phyloP scores from a whole-genome alignment of 2,888 invertebrate species.

The Chrysotoxum bicinctum region DNA sequence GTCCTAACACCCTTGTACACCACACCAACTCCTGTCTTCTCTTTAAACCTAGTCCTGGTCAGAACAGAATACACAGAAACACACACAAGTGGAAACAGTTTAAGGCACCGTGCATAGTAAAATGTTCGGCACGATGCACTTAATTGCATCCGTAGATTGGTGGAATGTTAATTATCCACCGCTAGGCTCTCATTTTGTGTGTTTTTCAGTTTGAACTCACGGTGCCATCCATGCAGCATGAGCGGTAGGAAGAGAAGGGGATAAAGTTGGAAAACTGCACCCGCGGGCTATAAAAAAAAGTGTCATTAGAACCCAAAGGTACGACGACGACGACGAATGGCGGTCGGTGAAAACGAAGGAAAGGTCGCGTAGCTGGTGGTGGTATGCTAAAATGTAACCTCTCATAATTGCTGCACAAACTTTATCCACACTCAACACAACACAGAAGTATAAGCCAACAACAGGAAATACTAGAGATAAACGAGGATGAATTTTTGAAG shows the following conservation, averaged over 20 bases:
- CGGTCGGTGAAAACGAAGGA: background rate
- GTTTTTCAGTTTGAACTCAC: constrained; percentile 1
- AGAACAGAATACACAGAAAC: background rate
- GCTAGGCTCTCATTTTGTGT: constrained; percentile 17
- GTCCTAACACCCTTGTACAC: background rate
- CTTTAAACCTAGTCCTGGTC: background rate
- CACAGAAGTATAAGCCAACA: background rate
- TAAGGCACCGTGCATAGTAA: constrained; percentile 27
- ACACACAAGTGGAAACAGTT: background rate
- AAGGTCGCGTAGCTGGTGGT: background rate
- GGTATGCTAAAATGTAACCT: constrained; percentile 8
- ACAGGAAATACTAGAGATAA: background rate
- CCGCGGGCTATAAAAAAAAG: constrained; percentile 11
- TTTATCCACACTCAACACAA: background rate
- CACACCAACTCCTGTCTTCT: background rate
- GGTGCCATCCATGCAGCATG: no score
- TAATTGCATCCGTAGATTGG: constrained; percentile 57
- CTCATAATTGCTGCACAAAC: constrained; percentile 8
- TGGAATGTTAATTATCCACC: constrained; percentile 49
- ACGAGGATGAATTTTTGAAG: background rate
- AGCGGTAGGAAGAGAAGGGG: background rate
- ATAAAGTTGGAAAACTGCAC: background rate
- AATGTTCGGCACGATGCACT: constrained; percentile 52
- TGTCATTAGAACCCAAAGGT: constrained; percentile 18
- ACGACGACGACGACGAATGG: background rate